These are phyloP conservation scores for Heterodera carotae DNA, from an alignment of 1,140 invertebrate genomes.

Conservation along the genomic window DNA sequence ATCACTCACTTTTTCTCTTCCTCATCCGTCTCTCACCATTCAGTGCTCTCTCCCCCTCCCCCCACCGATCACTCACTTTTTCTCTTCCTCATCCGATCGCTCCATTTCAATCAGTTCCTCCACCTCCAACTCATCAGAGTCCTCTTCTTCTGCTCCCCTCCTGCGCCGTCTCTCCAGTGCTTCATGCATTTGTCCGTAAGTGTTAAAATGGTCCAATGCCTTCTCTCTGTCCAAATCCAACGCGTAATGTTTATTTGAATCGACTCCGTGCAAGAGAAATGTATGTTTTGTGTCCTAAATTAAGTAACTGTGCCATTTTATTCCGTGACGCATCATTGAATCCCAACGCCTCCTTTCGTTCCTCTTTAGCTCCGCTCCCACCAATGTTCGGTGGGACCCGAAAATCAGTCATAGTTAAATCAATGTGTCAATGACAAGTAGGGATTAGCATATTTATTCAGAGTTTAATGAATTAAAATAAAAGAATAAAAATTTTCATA, in stretches of 20 bases:
- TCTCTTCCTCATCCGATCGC: too few species aligned
- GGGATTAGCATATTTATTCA: too few species aligned
- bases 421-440: too few species aligned
- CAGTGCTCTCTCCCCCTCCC: too few species aligned
- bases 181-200: background rate
- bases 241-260: background rate
- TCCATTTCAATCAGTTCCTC: slow-evolving; percentile 3
- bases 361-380: background rate
- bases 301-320: background rate
- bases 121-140: background rate
- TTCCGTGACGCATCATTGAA: background rate
- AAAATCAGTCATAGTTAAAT: too few species aligned
- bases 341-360: background rate
- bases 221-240: slow-evolving; percentile 7
- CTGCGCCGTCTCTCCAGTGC: background rate
- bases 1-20: too few species aligned
- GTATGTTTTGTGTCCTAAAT: background rate
- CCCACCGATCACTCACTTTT: too few species aligned
- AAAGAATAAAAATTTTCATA: too few species aligned
- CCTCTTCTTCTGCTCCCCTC: background rate
- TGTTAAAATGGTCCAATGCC: background rate
- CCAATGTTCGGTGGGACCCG: too few species aligned
- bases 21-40: too few species aligned
- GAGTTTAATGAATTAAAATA: too few species aligned
- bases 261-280: background rate